A percentile compares a stretch with the other conserved stretches of the same genome.
Evolutionary conservation across 1,140 invertebrate species (phyloP).

Genomic region (Telenomus remus): DNA sequence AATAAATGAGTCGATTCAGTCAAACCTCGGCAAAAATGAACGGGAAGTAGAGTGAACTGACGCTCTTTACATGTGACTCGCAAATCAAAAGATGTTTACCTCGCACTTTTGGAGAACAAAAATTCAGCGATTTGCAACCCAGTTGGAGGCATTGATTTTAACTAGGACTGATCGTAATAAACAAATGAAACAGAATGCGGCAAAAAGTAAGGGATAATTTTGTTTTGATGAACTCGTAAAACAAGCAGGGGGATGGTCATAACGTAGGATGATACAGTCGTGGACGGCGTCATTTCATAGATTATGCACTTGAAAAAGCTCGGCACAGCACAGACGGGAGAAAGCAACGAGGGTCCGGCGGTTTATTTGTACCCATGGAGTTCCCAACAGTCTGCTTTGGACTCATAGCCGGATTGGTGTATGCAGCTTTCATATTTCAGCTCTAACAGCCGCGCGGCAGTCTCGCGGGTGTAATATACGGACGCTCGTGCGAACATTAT

Average conservation of each 20-base stretch:
- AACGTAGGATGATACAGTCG: slow-evolving; percentile 20
- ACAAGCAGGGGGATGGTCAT: slow-evolving; percentile 25
- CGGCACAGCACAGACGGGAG: slow-evolving; percentile 5
- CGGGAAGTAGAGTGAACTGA: no score
- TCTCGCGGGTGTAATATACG: slow-evolving; percentile 52
- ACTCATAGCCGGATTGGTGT: slow-evolving; percentile 43
- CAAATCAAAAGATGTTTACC: no score
- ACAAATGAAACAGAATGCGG: background rate
- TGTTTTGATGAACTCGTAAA: background rate
- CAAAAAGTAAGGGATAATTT: slow-evolving; percentile 10
- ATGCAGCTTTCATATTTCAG: slow-evolving; percentile 60
- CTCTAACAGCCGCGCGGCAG: slow-evolving; percentile 38
- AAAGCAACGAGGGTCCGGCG: slow-evolving; percentile 26
- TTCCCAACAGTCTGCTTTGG: slow-evolving; percentile 56
- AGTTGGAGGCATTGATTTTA: no score
- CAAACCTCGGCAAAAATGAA: no score
- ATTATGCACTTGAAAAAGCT: slow-evolving; percentile 42
- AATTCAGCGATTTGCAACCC: no score
- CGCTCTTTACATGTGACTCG: no score
- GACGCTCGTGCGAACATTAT: slow-evolving; percentile 22
- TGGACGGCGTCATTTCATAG: slow-evolving; percentile 37
- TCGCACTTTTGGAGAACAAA: no score
- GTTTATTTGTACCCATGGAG: slow-evolving; percentile 45
- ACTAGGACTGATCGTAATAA: background rate
- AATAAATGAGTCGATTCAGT: no score